Conservation (phyloP, 2,113 vertebrate genomes). For the Perca flavescens region DNA sequence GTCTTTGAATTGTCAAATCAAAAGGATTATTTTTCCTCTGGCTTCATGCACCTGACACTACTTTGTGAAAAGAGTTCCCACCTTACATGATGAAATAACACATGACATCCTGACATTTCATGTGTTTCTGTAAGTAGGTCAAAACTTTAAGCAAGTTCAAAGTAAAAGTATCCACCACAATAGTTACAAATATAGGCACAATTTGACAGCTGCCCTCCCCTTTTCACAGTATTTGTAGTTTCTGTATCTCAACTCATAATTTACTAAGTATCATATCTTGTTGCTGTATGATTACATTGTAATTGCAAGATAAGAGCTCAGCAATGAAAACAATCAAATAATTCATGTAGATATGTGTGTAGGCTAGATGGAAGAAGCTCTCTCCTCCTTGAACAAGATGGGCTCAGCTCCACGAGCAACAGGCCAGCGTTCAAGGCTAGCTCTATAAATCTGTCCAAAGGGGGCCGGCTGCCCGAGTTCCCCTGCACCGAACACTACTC, state of each 20-base stretch:
- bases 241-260: conserved; percentile 2
- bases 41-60: background rate
- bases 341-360: conserved; percentile 51
- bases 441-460: conserved; percentile 84
- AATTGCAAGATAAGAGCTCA: conserved; percentile 16
- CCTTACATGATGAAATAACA: background rate
- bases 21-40: background rate
- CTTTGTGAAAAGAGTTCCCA: background rate
- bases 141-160: no score
- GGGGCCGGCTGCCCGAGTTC: conserved; percentile 14
- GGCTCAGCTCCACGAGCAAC: conserved; percentile 59
- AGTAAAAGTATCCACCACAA: no score
- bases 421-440: conserved; percentile 84
- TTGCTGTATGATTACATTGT: conserved; percentile 8
- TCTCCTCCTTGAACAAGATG: conserved; percentile 63
- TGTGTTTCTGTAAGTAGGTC: background rate
- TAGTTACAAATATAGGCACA: no score
- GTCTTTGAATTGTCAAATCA: no score
- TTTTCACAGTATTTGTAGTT: conserved; percentile 5
- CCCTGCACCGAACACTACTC: conserved; percentile 17
- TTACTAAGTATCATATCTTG: conserved; percentile 3
- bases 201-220: background rate
- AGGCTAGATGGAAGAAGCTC: conserved; percentile 1
- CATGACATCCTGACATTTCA: background rate
- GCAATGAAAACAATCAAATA: conserved; percentile 26